Evolutionary conservation across 2,113 vertebrate genomes (phyloP).

Genomic region (Prochilodus magdalenae): DNA sequence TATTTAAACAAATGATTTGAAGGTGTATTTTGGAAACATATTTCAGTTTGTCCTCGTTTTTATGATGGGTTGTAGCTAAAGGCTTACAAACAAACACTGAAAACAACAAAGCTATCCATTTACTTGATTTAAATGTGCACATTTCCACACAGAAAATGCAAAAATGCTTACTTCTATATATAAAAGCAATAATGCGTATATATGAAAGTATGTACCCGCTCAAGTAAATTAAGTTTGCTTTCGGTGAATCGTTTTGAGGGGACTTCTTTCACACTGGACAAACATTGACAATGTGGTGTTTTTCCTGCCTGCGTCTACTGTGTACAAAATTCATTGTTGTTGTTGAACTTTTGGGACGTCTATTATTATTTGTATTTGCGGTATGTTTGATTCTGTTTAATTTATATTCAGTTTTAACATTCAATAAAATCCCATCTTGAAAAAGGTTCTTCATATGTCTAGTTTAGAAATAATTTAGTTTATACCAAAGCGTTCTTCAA

Average conservation of each 20-base stretch:
- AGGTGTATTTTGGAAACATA: background rate
- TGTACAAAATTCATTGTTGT: background rate
- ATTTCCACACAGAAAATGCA: too few species aligned
- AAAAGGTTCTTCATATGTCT: too few species aligned
- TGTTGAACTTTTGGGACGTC: constrained; percentile 53
- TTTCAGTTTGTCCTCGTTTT: background rate
- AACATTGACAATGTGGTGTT: constrained; percentile 7
- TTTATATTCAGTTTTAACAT: constrained; percentile 17
- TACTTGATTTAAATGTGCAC: too few species aligned
- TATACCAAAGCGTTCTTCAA: too few species aligned
- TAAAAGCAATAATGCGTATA: too few species aligned
- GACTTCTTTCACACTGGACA: background rate
- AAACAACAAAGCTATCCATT: too few species aligned
- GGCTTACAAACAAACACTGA: too few species aligned
- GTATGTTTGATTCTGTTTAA: constrained; percentile 13
- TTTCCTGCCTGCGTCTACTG: background rate
- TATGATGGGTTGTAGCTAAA: background rate
- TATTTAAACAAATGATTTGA: background rate
- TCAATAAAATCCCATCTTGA: constrained; percentile 5
- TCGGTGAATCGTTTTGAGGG: too few species aligned
- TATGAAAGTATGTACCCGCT: too few species aligned
- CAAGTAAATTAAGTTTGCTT: too few species aligned
- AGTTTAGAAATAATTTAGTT: too few species aligned
- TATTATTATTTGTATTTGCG: constrained; percentile 76
- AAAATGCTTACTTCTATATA: too few species aligned